Evolutionary conservation across 2,797 vertebrate species (phyloP).

Genomic region (Varecia variegata): DNA sequence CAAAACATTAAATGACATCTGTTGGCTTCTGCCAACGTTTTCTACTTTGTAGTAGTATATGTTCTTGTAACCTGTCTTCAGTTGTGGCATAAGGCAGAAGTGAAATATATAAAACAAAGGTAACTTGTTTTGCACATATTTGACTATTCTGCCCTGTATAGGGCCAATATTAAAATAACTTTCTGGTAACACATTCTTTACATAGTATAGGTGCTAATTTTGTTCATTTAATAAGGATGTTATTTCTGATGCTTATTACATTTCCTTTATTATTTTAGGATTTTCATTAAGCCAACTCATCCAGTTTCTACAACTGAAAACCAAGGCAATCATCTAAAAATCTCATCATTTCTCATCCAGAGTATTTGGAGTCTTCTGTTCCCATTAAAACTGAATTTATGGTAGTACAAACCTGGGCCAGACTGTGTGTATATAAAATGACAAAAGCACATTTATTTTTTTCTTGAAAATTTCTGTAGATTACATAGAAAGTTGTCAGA

Average conservation of each 20-base stretch:
- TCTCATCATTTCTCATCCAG: not conserved
- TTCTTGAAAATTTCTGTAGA: not conserved
- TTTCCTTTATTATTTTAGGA: not conserved
- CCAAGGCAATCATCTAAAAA: not conserved
- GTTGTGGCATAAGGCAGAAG: not conserved
- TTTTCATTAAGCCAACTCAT: not conserved
- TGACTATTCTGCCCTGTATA: not conserved
- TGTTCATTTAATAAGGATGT: not conserved
- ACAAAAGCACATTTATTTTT: not conserved
- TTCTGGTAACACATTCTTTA: conserved; percentile 5
- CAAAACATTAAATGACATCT: not conserved
- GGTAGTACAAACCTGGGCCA: not conserved
- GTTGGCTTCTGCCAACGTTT: not conserved
- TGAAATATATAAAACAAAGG: not conserved
- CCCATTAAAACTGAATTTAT: conserved; percentile 21
- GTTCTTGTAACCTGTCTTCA: not conserved
- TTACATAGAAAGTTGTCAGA: not conserved
- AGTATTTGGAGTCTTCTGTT: conserved; percentile 1
- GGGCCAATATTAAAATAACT: not conserved
- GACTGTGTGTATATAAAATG: not conserved
- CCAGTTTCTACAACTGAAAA: conserved; percentile 18
- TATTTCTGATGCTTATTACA: not conserved
- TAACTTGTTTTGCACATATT: not conserved
- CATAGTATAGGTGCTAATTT: not conserved
- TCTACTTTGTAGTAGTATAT: not conserved